A percentile compares a stretch with the other conserved stretches of the same genome.
phyloP scores from a whole-genome alignment of 2,113 vertebrate genomes.

The Copsychus sechellarum region DNA sequence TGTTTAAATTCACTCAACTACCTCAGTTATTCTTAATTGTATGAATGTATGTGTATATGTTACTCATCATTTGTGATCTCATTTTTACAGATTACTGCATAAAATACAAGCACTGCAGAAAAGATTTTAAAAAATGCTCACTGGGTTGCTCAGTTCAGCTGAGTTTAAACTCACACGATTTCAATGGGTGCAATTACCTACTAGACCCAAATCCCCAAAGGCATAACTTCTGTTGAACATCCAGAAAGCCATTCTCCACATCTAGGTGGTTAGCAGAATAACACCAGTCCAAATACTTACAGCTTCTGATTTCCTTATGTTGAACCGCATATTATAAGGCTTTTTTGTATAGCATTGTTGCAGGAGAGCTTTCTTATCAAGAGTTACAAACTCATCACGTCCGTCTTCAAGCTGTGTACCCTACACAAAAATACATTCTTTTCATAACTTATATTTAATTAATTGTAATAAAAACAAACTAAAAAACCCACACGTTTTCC shows the following conservation, averaged over 20 bases:
- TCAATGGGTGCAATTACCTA: background rate
- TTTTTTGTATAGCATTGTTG: conserved; percentile 66
- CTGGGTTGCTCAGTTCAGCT: background rate
- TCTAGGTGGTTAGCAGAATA: background rate
- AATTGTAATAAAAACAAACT: background rate
- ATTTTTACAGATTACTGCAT: background rate
- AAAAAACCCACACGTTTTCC: fast-evolving
- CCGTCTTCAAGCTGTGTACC: background rate
- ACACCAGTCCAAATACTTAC: conserved; percentile 68
- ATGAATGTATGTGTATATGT: background rate
- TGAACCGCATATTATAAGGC: background rate
- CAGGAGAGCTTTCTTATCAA: conserved; percentile 72
- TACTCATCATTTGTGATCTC: background rate
- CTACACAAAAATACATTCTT: background rate
- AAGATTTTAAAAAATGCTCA: background rate
- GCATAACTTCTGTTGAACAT: background rate
- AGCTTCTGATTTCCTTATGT: conserved; percentile 68
- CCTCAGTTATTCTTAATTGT: background rate
- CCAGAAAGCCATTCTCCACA: background rate
- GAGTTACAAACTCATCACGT: background rate
- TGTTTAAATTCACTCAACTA: background rate
- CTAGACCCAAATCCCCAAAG: background rate
- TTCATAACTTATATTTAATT: background rate
- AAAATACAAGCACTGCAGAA: background rate
- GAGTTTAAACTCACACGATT: background rate